A percentile compares a stretch with the other conserved stretches of the same genome.
phyloP scores from a whole-genome alignment of 2,888 invertebrate species.

The Pardosa pseudoannulata region DNA sequence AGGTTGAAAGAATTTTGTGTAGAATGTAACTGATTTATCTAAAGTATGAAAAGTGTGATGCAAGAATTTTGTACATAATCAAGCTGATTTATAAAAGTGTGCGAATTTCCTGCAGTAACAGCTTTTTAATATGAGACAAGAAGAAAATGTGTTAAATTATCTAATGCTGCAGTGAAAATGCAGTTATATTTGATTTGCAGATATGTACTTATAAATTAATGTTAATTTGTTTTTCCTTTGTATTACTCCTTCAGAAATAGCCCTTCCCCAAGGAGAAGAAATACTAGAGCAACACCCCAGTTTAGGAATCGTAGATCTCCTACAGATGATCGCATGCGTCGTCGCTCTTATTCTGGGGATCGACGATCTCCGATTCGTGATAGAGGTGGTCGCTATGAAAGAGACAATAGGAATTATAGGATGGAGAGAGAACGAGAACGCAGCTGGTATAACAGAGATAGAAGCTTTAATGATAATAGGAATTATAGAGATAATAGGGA shows the following conservation, averaged over 20 bases:
- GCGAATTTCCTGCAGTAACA: no score
- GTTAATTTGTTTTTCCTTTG: no score
- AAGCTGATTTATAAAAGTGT: no score
- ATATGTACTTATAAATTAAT: no score
- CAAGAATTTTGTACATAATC: no score
- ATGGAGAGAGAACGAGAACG: slow-evolving; percentile 57
- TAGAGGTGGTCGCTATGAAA: slow-evolving; percentile 49
- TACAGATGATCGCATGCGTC: slow-evolving; percentile 62
- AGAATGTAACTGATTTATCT: no score
- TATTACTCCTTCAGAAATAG: slow-evolving; percentile 23
- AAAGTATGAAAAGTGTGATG: no score
- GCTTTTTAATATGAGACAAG: no score
- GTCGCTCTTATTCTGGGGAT: slow-evolving; percentile 53
- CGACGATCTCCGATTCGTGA: slow-evolving; percentile 59
- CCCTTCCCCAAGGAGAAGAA: slow-evolving; percentile 43
- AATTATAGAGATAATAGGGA: slow-evolving; percentile 41
- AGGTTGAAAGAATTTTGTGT: no score
- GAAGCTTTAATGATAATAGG: slow-evolving; percentile 43
- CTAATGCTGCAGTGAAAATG: no score
- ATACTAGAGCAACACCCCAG: slow-evolving; percentile 30
- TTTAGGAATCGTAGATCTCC: slow-evolving; percentile 46
- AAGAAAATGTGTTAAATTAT: no score
- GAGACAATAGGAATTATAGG: slow-evolving; percentile 43
- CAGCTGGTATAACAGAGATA: slow-evolving; percentile 55
- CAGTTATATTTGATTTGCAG: no score